Percentiles rank a stretch among this genome's conserved stretches.
These are phyloP conservation scores for Mormyrus iriodes DNA, from an alignment of 2,113 vertebrate genomes.

Conservation along the genomic window DNA sequence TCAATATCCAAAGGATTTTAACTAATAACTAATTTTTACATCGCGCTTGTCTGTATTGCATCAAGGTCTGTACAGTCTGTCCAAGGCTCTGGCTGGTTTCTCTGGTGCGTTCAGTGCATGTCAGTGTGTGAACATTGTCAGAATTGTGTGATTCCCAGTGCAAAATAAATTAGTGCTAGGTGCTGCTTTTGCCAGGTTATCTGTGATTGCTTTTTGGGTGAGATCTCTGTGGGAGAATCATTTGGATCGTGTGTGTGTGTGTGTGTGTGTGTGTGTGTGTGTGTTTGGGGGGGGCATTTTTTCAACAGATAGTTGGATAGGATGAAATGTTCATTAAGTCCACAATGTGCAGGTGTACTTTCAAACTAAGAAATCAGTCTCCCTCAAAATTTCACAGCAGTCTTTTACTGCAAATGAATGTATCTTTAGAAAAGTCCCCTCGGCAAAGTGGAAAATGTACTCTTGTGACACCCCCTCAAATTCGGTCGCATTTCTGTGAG, in stretches of 20 bases:
- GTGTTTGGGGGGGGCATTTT: not conserved
- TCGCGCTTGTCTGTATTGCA: not conserved
- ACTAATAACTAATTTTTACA: not conserved
- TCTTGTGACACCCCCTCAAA: not conserved
- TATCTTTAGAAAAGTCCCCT: slow-evolving; percentile 9
- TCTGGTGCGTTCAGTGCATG: not conserved
- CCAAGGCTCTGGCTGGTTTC: not conserved
- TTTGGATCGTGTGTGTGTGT: slow-evolving; percentile 34
- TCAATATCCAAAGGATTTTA: not conserved
- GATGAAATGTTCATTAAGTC: not conserved
- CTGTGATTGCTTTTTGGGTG: slow-evolving; percentile 38
- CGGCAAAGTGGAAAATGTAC: slow-evolving; percentile 2
- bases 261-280: slow-evolving; percentile 7
- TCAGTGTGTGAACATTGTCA: slow-evolving; percentile 44
- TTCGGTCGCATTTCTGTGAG: not conserved
- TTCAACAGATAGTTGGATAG: not conserved
- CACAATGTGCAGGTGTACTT: not conserved
- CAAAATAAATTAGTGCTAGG: slow-evolving; percentile 57
- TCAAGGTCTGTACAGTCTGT: not conserved
- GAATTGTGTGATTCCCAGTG: slow-evolving; percentile 42
- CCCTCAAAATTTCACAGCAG: not conserved
- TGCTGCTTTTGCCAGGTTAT: slow-evolving; percentile 46
- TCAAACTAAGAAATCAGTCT: not conserved
- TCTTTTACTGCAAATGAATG: not conserved
- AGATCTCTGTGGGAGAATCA: slow-evolving; percentile 34